Base-by-base conservation (phyloP, 30 jellyfish, hydroid and myxozoan genomes). In the Cassiopea andromeda region DNA sequence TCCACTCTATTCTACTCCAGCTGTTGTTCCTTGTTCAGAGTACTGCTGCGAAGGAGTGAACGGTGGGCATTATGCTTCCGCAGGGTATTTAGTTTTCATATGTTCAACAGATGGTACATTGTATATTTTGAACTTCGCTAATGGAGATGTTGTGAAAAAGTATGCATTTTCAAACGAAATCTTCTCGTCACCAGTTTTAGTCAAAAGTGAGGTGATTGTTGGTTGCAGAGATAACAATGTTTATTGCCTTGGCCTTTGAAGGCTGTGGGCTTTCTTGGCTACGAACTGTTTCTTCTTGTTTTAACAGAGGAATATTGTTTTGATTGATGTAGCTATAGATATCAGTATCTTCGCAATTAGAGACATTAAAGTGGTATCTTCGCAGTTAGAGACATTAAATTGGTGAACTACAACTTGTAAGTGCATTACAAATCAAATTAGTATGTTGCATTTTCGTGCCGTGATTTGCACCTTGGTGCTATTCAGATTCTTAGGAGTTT, bases 181-280 rank as follows among this genome's bases (percentile, higher is more conserved):
- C 13, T 94, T 85, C 73, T 94, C 98, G 2, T 89, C 98, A 5
- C 98, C 97, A 2, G 97, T 94, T 67, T 84, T 85, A 15, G 38
- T 58, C 78, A 82, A 74, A 38, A 76, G 84, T 18, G 44, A 69
- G 49, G 44, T 90, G 69, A 61, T 94, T 0, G 94, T 94, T 69
- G 98, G 98, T 45, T 94, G 97, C 76, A 91, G 98, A 47, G 97
- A 94, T 79, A 80, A 94, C 75, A 17, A 81, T 90, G 83, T 94
- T 12, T 94, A 90, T 58, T 90, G 93, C 64, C n/a, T 94, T 14
- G 48, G 49, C 9, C 73, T 75, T 61, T 61, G 73, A 61, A 61
- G n/a, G n/a, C n/a, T 17, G 19, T 5, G 67, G 8, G 59, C 72
- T n/a, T n/a, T n/a, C n/a, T n/a, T n/a, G n/a, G n/a, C n/a, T n/a